These are phyloP conservation scores for Haliclona indistincta DNA, from an alignment of 37 sponge, comb jelly and placozoan species.

Conservation along the genomic window DNA sequence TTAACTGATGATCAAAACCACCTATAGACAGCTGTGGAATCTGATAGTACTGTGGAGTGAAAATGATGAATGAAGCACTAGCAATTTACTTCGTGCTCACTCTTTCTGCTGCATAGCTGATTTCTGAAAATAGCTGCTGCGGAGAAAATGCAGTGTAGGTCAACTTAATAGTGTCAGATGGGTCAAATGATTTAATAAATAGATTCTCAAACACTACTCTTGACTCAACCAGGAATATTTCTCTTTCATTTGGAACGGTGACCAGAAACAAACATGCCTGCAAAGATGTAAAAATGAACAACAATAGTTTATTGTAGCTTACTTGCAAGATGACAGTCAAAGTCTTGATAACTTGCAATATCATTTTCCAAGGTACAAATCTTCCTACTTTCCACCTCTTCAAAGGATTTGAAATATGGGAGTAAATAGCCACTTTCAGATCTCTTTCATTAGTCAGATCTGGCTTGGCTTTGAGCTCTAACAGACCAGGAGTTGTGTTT, in stretches of 20 bases:
- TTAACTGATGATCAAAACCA: not conserved
- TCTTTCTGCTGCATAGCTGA: slow-evolving; percentile 9
- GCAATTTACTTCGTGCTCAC: not conserved
- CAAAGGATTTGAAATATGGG: not conserved
- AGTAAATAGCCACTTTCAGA: slow-evolving; percentile 1
- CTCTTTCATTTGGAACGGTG: slow-evolving; percentile 21
- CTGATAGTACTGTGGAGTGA: slow-evolving; percentile 27
- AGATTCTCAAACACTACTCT: slow-evolving; percentile 31
- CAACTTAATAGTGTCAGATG: not conserved
- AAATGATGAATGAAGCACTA: slow-evolving; percentile 2
- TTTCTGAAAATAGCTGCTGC: not conserved
- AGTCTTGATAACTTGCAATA: not conserved
- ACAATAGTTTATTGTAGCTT: no score
- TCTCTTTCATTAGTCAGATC: not conserved
- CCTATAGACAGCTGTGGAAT: slow-evolving; percentile 32
- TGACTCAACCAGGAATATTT: slow-evolving; percentile 26
- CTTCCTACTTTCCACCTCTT: slow-evolving; percentile 1
- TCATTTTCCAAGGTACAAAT: not conserved
- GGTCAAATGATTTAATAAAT: slow-evolving; percentile 13
- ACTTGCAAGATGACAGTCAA: not conserved
- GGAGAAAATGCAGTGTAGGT: slow-evolving; percentile 15
- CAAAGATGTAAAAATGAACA: not conserved
- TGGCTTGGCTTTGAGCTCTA: no score
- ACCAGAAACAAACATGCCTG: slow-evolving; percentile 22
- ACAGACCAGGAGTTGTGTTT: no score